Percentiles rank a stretch among this genome's conserved stretches.
Conservation (phyloP, 92 coral and sea anemone genomes). For the Heteractis magnifica region DNA sequence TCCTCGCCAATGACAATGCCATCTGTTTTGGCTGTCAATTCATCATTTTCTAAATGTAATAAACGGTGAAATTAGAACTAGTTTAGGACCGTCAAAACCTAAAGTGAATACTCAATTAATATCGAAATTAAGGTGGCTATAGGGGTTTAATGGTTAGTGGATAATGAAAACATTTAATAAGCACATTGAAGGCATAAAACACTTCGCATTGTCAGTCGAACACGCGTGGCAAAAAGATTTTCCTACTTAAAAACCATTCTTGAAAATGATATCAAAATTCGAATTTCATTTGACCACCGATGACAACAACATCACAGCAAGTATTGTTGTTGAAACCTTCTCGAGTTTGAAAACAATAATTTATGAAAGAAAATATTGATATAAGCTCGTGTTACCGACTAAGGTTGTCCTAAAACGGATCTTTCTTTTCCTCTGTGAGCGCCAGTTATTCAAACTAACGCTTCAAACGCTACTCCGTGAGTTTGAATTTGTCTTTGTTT, state of each 20-base stretch:
- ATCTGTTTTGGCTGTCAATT: conserved; percentile 24
- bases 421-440: neutral
- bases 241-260: neutral
- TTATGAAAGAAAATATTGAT: conserved; percentile 43
- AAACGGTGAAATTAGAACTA: conserved; percentile 45
- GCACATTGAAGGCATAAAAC: neutral
- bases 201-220: neutral
- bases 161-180: conserved; percentile 51
- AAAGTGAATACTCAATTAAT: conserved; percentile 76
- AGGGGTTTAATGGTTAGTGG: conserved; percentile 69
- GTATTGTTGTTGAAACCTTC: conserved; percentile 28
- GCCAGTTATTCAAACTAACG: no score
- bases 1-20: conserved; percentile 9
- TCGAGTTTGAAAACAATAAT: conserved; percentile 25
- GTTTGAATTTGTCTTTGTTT: no score
- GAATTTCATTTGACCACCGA: neutral
- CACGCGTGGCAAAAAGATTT: neutral
- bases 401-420: neutral
- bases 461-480: no score
- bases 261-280: neutral
- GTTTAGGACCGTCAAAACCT: conserved; percentile 35
- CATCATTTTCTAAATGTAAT: conserved; percentile 45
- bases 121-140: conserved; percentile 67
- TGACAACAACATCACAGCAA: neutral
- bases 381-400: conserved; percentile 10